These are phyloP conservation scores for Columbina picui DNA, from an alignment of 2,113 vertebrate genomes.

Conservation along the genomic window DNA sequence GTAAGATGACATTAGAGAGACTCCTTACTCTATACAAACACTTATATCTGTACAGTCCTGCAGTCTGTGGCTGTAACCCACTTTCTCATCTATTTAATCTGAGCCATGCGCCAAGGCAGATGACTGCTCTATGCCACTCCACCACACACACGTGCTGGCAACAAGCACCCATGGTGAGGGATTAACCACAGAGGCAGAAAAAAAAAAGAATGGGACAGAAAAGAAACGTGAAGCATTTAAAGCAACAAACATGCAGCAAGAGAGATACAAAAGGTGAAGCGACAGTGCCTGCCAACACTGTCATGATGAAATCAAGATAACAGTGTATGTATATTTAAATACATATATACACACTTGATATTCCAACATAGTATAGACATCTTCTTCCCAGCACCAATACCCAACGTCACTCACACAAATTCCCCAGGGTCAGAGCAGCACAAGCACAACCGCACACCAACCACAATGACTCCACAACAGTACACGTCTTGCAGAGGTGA, in stretches of 20 bases:
- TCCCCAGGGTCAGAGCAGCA: background rate
- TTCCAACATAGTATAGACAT: background rate
- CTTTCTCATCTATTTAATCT: background rate
- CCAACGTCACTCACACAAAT: background rate
- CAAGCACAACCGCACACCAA: background rate
- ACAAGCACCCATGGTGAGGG: background rate
- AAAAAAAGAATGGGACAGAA: background rate
- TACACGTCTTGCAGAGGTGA: background rate
- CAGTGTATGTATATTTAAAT: background rate
- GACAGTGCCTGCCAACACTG: background rate
- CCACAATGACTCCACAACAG: background rate
- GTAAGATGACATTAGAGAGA: background rate
- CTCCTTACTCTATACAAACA: background rate
- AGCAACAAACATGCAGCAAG: background rate
- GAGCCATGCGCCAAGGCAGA: background rate
- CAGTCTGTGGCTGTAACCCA: background rate
- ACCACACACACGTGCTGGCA: accelerated
- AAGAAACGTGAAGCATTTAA: background rate
- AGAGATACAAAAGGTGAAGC: background rate
- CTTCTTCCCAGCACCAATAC: background rate
- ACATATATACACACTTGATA: accelerated
- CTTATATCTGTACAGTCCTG: background rate
- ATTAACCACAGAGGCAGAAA: background rate
- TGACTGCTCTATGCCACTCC: background rate
- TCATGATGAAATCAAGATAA: background rate